phyloP scores from a whole-genome alignment of 2,797 vertebrate species.

The Tolypeutes matacus region DNA sequence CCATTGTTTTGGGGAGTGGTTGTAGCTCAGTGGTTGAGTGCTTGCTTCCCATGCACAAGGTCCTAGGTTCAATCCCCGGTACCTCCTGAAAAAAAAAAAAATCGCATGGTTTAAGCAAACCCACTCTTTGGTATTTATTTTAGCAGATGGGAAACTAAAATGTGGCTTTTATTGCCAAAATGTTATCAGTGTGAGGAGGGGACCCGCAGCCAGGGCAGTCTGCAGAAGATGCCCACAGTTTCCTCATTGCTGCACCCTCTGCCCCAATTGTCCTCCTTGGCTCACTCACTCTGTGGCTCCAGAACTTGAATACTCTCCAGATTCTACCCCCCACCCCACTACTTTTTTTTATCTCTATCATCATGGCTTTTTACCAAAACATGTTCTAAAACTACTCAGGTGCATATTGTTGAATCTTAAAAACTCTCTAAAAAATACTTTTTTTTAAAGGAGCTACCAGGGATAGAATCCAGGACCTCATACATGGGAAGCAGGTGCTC shows the following conservation, averaged over 20 bases:
- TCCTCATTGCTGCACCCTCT: background rate
- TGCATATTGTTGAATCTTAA: background rate
- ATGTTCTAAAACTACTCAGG: background rate
- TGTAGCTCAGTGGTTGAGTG: too few relatives aligned
- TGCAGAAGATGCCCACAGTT: background rate
- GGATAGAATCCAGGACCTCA: too few relatives aligned
- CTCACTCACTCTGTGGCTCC: background rate
- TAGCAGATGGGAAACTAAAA: too few relatives aligned
- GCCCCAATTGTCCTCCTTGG: background rate
- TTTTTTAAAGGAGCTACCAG: too few relatives aligned
- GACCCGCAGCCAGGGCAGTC: rapidly evolving
- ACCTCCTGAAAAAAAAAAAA: too few relatives aligned
- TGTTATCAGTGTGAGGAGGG: background rate
- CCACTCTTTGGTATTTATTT: too few relatives aligned
- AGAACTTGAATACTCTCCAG: background rate
- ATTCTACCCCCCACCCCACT: background rate
- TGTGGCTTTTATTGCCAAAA: background rate
- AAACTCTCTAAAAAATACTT: background rate
- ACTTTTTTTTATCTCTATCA: background rate
- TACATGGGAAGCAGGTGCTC: too few relatives aligned
- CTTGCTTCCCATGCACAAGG: too few relatives aligned
- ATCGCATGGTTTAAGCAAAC: too few relatives aligned
- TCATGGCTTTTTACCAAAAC: background rate
- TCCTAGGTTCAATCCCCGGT: too few relatives aligned
- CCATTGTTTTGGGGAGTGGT: too few relatives aligned